Conservation (phyloP, 2,888 invertebrate species). For the Sceliomorpha sp. region DNA sequence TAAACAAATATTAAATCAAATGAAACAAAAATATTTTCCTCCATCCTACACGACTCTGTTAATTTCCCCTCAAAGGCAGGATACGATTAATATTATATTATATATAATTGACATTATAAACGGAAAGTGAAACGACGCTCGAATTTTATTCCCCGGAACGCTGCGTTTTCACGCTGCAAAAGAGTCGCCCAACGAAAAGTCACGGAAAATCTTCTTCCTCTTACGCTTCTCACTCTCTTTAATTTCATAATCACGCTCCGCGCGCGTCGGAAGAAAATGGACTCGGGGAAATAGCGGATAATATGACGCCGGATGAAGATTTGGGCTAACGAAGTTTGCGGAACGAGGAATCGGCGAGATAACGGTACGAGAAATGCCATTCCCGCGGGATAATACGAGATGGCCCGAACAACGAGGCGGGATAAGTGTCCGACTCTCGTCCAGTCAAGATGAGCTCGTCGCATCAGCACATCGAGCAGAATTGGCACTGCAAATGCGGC, state of each 20-base stretch:
- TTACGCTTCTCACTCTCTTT: too few species aligned
- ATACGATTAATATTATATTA: too few species aligned
- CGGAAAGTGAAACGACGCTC: too few species aligned
- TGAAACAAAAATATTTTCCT: neutral
- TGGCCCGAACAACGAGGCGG: constrained; percentile 22
- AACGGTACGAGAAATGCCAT: constrained; percentile 69
- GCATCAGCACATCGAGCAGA: constrained; percentile 26
- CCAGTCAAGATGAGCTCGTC: constrained; percentile 34
- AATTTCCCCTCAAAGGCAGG: too few species aligned
- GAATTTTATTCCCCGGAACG: too few species aligned
- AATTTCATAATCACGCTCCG: constrained; percentile 22
- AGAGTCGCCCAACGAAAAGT: too few species aligned
- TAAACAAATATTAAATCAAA: too few species aligned
- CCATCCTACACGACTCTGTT: too few species aligned
- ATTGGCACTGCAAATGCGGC: constrained; percentile 21
- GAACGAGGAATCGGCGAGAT: constrained; percentile 60
- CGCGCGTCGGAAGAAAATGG: constrained; percentile 28
- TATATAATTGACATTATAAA: too few species aligned
- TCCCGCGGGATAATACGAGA: constrained; percentile 65
- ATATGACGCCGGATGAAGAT: constrained; percentile 36
- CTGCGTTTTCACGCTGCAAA: too few species aligned
- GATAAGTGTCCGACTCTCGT: constrained; percentile 30
- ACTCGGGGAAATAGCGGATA: constrained; percentile 21
- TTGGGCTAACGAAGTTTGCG: constrained; percentile 41
- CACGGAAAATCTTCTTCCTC: too few species aligned